Base-by-base conservation (phyloP, 2,797 vertebrate genomes). In the Chelon labrosus region DNA sequence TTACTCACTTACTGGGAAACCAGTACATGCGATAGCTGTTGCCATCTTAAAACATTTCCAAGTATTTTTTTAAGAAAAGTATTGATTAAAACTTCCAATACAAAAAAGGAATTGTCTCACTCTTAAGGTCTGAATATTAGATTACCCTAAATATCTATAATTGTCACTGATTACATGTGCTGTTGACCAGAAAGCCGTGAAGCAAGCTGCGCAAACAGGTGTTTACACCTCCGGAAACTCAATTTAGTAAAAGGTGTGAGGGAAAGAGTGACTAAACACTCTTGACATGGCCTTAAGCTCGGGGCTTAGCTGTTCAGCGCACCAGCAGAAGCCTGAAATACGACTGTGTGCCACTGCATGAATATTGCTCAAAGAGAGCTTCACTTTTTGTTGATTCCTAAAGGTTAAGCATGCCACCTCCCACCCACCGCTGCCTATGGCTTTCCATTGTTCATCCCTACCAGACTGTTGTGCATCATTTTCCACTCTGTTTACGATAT, bases 211-310 rank as follows among this genome's bases (percentile, higher is more conserved):
- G 27, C 31, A 51, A 61, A 41, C 61, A 64, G 20, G 47, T 56
- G 27, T 42, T 75, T 64, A 56, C 3, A 10, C 39, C 37, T 61
- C 67, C 8, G 51, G n/a, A 47, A n/a, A 47, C 6, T 17, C 8
- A 19, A 17, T 47, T 9, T 47, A 17, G 17, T 9, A 46, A 42
- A 61, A 61, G 42, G 47, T 73, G 52, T 49, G 70, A 61, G 63
- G 39, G 56, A 63, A 65, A 57, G 69, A 39, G 47, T 73, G 66
- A 71, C 41, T 31, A 66, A 31, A 72, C 51, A 52, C 68, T 71
- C 51, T 53, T 65, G 35, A 68, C 50, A 72, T 65, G 73, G 73
- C 62, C 75, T 61, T 20, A 39, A 68, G 74, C 22, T 16, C 47
- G 27, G 25, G 61, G 65, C 62, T 68, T 65, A 65, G 31, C 50